Evolutionary conservation across 2,113 vertebrate genomes (phyloP).

Genomic region (Fregetta grallaria): DNA sequence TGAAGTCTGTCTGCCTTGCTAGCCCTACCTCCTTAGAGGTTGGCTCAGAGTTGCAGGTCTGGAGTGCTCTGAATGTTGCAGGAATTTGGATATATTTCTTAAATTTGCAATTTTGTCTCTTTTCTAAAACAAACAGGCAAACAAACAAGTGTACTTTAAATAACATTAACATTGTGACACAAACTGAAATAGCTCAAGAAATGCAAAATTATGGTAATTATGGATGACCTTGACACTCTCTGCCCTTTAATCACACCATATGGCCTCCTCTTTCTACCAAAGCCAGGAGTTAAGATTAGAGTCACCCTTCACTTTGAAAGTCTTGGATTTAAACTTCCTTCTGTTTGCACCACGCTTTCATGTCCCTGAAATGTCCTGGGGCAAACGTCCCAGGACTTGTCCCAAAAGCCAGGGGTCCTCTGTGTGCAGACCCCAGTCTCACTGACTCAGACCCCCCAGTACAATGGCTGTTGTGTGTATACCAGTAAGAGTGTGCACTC

Average conservation of each 20-base stretch:
- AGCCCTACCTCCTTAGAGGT: background rate
- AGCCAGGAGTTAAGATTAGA: constrained; percentile 13
- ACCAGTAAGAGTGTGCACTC: no score
- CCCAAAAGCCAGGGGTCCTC: background rate
- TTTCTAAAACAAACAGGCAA: background rate
- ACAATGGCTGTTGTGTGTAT: rapidly evolving
- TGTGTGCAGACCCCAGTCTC: rapidly evolving
- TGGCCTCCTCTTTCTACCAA: background rate
- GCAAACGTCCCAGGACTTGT: background rate
- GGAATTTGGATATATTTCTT: background rate
- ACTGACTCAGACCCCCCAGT: rapidly evolving
- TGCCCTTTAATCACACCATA: constrained; percentile 19
- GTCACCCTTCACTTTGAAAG: background rate
- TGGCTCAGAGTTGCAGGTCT: background rate
- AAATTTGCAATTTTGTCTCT: background rate
- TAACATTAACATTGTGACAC: background rate
- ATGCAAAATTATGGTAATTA: constrained; percentile 27
- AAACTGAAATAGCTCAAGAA: constrained; percentile 9
- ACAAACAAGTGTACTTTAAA: background rate
- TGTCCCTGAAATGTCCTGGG: background rate
- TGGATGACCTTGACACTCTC: background rate
- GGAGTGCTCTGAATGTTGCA: background rate
- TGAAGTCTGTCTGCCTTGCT: background rate
- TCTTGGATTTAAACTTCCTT: background rate
- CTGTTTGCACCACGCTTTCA: background rate